phyloP scores from a whole-genome alignment of 2,113 vertebrate genomes.

The Nanger granti region DNA sequence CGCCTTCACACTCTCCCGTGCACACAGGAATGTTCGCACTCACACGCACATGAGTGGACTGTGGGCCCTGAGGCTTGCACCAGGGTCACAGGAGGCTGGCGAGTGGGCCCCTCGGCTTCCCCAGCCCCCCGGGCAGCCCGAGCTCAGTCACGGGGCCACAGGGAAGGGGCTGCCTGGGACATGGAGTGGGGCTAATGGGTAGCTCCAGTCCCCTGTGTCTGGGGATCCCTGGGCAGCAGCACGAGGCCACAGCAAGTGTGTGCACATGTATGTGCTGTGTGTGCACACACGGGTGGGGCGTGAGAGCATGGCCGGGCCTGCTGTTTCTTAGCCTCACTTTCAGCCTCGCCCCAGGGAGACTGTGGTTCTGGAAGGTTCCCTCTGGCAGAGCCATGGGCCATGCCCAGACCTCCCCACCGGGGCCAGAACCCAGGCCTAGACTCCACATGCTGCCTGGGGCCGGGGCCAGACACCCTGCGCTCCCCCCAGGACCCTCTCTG shows the following conservation, averaged over 20 bases:
- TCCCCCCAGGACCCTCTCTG: not conserved
- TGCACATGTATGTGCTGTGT: fast-evolving
- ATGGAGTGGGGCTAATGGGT: fast-evolving
- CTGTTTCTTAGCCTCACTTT: not conserved
- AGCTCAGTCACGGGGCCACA: fast-evolving
- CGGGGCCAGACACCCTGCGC: fast-evolving
- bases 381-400: too few species aligned
- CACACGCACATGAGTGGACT: fast-evolving
- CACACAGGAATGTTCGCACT: fast-evolving
- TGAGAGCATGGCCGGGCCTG: not conserved
- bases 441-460: not conserved
- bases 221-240: not conserved
- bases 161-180: not conserved
- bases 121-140: fast-evolving
- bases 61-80: too few species aligned
- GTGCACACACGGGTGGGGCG: fast-evolving
- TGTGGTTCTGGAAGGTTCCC: not conserved
- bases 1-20: fast-evolving
- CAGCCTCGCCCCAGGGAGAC: not conserved
- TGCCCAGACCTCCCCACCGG: not conserved
- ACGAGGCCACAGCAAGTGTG: fast-evolving
- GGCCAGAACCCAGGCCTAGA: not conserved
- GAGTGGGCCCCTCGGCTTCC: fast-evolving
- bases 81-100: not conserved
- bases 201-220: fast-evolving